Conservation (phyloP, 2,888 invertebrate species). For the Zelleria hepariella region DNA sequence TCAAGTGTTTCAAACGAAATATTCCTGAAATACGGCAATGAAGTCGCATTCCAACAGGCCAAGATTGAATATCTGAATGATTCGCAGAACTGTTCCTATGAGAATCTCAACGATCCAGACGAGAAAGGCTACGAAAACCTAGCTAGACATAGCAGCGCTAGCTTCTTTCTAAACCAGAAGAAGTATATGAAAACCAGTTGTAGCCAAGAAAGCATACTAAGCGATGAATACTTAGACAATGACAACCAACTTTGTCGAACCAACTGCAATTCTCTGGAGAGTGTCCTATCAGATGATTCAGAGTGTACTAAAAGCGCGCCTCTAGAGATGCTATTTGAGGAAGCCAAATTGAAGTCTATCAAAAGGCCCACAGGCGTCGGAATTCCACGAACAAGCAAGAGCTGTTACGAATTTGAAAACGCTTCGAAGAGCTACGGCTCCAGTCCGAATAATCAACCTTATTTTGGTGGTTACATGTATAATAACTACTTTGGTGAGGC, state of each 20-base stretch:
- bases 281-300: conserved; percentile 85
- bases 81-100: conserved; percentile 61
- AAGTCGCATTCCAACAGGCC: conserved; percentile 63
- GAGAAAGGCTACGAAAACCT: conserved; percentile 67
- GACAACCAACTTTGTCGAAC: conserved; percentile 72
- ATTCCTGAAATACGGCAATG: conserved; percentile 63
- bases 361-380: conserved; percentile 35
- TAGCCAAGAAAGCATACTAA: conserved; percentile 84
- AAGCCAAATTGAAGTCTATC: conserved; percentile 52
- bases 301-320: conserved; percentile 85
- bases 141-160: conserved; percentile 80
- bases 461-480: conserved; percentile 69
- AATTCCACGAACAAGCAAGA: conserved; percentile 58
- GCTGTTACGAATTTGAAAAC: conserved; percentile 66
- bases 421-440: conserved; percentile 75
- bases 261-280: conserved; percentile 84
- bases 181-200: conserved; percentile 73
- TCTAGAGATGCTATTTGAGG: conserved; percentile 78
- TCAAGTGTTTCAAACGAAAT: conserved; percentile 68
- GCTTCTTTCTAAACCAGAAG: conserved; percentile 83
- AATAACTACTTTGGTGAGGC: conserved; percentile 53
- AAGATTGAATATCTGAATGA: conserved; percentile 58
- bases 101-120: conserved; percentile 53
- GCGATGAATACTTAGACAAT: conserved; percentile 75
- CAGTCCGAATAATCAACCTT: conserved; percentile 72